Evolutionary conservation across 2,113 vertebrate species (phyloP).

Genomic region (Pseudolaguvia tuberculata): DNA sequence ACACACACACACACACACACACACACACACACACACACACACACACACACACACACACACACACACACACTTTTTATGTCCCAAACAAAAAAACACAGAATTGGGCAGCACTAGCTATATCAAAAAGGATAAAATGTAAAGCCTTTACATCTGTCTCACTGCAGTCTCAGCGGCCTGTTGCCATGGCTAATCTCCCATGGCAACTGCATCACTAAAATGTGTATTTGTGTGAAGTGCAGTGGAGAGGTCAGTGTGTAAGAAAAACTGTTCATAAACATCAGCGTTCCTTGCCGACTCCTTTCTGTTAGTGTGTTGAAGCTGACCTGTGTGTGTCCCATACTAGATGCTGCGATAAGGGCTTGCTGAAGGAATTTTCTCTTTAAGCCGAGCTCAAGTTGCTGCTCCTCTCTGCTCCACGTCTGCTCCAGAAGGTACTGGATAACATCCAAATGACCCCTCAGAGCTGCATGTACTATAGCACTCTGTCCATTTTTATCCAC

Average conservation of each 20-base stretch:
- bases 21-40: too few species aligned
- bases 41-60: too few species aligned
- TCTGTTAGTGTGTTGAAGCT: slow-evolving; percentile 4
- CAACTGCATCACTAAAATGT: slow-evolving; percentile 36
- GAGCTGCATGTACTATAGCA: slow-evolving; percentile 84
- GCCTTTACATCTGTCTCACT: slow-evolving; percentile 16
- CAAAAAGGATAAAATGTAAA: slow-evolving; percentile 28
- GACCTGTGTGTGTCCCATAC: slow-evolving; percentile 94
- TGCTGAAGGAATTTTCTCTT: slow-evolving; percentile 87
- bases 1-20: too few species aligned
- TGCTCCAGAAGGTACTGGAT: slow-evolving; percentile 79
- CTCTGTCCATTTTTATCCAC: slow-evolving; percentile 95
- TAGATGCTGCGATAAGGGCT: slow-evolving; percentile 85
- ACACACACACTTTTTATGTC: background rate
- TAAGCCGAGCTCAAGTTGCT: slow-evolving; percentile 67
- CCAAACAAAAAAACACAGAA: too few species aligned
- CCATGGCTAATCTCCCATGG: slow-evolving; percentile 45
- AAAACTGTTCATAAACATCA: background rate
- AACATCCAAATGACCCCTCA: slow-evolving; percentile 82
- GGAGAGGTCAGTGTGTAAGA: background rate
- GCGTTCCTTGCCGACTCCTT: background rate
- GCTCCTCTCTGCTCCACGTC: slow-evolving; percentile 70
- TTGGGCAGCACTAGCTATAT: slow-evolving; percentile 7
- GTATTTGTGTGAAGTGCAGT: slow-evolving; percentile 4
- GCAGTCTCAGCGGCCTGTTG: slow-evolving; percentile 37